These are phyloP conservation scores for Cataglyphis altisquamis DNA, from an alignment of 2,888 invertebrate species.

Conservation along the genomic window DNA sequence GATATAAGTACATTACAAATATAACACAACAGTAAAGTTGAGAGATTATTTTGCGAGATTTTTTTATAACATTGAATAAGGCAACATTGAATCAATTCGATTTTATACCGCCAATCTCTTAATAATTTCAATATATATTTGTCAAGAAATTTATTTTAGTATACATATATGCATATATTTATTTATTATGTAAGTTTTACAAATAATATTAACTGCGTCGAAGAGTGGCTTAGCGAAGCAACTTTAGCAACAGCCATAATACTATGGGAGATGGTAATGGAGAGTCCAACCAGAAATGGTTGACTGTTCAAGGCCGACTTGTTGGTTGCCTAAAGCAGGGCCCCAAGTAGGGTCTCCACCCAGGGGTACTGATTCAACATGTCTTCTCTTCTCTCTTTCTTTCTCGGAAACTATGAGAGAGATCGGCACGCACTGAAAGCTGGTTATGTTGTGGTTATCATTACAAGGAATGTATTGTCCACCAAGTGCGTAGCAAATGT, in stretches of 20 bases:
- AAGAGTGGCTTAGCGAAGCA: constrained; percentile 71
- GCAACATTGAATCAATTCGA: background rate
- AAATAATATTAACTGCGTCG: constrained; percentile 62
- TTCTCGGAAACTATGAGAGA: constrained; percentile 34
- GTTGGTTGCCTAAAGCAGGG: constrained; percentile 79
- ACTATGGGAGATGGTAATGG: constrained; percentile 76
- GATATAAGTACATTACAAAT: background rate
- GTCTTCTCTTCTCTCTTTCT: constrained; percentile 44
- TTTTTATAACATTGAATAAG: background rate
- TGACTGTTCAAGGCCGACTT: constrained; percentile 82
- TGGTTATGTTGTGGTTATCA: constrained; percentile 72
- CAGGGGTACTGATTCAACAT: constrained; percentile 57
- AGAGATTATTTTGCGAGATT: background rate
- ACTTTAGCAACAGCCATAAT: constrained; percentile 81
- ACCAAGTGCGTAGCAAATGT: constrained; percentile 11
- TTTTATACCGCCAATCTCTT: background rate
- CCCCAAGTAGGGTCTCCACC: constrained; percentile 70
- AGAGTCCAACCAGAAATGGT: constrained; percentile 60
- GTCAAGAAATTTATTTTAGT: background rate
- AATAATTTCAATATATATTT: background rate
- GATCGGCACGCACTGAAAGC: constrained; percentile 68
- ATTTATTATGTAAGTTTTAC: constrained; percentile 51
- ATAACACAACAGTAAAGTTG: too few species aligned
- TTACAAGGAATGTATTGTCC: constrained; percentile 62
- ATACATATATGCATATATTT: background rate